A percentile compares a stretch with the other conserved stretches of the same genome.
phyloP scores from a whole-genome alignment of 2,797 vertebrate genomes.

The Momotus momota region DNA sequence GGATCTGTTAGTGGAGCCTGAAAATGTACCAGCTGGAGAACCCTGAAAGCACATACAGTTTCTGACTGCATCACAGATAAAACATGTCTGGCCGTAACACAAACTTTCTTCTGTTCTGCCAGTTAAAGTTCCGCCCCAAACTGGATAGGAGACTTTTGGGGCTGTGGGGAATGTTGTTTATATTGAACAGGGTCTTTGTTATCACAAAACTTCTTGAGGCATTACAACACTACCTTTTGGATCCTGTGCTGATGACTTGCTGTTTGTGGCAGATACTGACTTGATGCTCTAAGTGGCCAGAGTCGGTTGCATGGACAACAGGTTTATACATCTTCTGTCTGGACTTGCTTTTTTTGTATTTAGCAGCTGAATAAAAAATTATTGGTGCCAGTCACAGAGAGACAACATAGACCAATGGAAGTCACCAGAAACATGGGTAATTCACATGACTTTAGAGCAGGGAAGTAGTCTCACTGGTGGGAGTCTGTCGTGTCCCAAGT shows the following conservation, averaged over 20 bases:
- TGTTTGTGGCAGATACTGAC: slow-evolving; percentile 26
- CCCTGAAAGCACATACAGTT: neutral
- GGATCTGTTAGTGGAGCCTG: neutral
- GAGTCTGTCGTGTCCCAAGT: neutral
- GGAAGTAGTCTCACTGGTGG: neutral
- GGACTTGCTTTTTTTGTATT: neutral
- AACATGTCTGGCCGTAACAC: slow-evolving; percentile 8
- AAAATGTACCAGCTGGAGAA: neutral
- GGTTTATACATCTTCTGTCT: neutral
- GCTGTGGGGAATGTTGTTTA: neutral
- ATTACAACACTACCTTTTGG: slow-evolving; percentile 55
- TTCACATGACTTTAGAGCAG: neutral
- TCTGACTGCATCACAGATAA: slow-evolving; percentile 40
- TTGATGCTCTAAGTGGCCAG: neutral
- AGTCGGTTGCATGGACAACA: slow-evolving; percentile 18
- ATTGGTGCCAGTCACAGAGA: accelerated
- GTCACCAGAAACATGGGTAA: neutral
- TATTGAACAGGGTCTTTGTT: slow-evolving; percentile 69
- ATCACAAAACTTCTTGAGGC: slow-evolving; percentile 28
- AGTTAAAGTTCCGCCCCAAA: slow-evolving; percentile 5
- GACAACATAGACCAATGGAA: neutral
- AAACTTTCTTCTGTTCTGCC: slow-evolving; percentile 53
- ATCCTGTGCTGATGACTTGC: slow-evolving; percentile 31
- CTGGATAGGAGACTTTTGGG: slow-evolving; percentile 57
- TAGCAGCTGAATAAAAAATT: neutral